Evolutionary conservation across 2,888 invertebrate species (phyloP).

Genomic region (Leistus spinibarbis): DNA sequence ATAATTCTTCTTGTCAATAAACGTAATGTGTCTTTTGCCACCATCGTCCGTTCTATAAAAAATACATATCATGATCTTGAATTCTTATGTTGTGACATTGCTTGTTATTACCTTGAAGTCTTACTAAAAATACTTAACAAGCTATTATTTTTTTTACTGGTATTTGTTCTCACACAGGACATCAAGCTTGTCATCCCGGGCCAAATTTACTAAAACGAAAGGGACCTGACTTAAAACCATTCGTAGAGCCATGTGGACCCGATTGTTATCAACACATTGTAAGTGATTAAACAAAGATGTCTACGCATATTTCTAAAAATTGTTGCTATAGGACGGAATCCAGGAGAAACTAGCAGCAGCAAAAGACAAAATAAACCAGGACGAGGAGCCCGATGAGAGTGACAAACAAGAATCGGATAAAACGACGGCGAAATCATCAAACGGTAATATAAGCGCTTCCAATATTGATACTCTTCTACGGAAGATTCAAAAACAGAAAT

Average conservation of each 20-base stretch:
- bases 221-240: conserved; percentile 86
- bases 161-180: conserved; percentile 67
- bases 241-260: conserved; percentile 83
- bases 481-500: conserved; percentile 66
- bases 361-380: conserved; percentile 59
- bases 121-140: not conserved
- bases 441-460: conserved; percentile 32
- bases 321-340: conserved; percentile 74
- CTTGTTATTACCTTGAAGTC: not conserved
- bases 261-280: conserved; percentile 90
- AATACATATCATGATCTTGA: not conserved
- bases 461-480: conserved; percentile 55
- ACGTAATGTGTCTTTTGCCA: too few relatives aligned
- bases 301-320: not conserved
- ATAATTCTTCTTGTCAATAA: too few relatives aligned
- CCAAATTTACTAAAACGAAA: conserved; percentile 88
- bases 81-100: not conserved
- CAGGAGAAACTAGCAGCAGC: conserved; percentile 79
- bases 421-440: conserved; percentile 43
- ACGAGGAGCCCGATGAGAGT: conserved; percentile 59
- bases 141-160: not conserved
- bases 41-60: too few relatives aligned
- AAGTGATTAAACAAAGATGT: conserved; percentile 47
- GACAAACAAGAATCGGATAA: conserved; percentile 52
- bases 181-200: conserved; percentile 88